These are phyloP conservation scores for Celastrina argiolus DNA, from an alignment of 2,888 invertebrate species.

Conservation along the genomic window DNA sequence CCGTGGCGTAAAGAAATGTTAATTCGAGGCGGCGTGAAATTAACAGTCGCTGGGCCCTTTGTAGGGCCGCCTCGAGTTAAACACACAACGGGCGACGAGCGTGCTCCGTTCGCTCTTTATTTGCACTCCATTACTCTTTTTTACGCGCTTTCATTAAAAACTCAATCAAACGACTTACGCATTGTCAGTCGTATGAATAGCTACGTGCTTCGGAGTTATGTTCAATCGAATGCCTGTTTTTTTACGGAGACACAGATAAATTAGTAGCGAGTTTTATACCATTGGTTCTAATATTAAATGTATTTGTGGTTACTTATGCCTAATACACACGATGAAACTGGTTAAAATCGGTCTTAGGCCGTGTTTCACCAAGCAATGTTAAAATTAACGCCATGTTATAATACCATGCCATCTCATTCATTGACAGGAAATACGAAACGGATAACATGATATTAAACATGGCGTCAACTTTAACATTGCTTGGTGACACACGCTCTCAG, in stretches of 20 bases:
- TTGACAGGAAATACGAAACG: no score
- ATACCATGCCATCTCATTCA: no score
- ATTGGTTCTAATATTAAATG: neutral
- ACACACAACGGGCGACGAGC: slow-evolving; percentile 77
- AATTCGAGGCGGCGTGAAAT: slow-evolving; percentile 79
- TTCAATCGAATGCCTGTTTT: neutral
- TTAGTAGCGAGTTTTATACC: neutral
- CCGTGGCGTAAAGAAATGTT: slow-evolving; percentile 79
- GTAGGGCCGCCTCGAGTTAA: slow-evolving; percentile 72
- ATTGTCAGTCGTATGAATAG: slow-evolving; percentile 23
- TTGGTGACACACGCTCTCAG: no score
- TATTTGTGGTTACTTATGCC: neutral
- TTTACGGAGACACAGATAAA: slow-evolving; percentile 2
- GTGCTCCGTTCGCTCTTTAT: slow-evolving; percentile 66
- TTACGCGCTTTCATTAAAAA: slow-evolving; percentile 69
- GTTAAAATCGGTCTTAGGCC: no score
- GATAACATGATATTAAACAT: no score
- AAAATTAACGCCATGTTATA: no score
- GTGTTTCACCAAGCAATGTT: no score
- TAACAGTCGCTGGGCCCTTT: slow-evolving; percentile 75
- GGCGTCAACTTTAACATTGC: no score
- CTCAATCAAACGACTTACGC: slow-evolving; percentile 45
- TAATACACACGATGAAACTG: no score
- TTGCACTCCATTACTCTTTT: slow-evolving; percentile 71
- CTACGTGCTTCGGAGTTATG: slow-evolving; percentile 6